These are phyloP conservation scores for Paracanthobrama guichenoti DNA, from an alignment of 2,113 vertebrate genomes.

Conservation along the genomic window DNA sequence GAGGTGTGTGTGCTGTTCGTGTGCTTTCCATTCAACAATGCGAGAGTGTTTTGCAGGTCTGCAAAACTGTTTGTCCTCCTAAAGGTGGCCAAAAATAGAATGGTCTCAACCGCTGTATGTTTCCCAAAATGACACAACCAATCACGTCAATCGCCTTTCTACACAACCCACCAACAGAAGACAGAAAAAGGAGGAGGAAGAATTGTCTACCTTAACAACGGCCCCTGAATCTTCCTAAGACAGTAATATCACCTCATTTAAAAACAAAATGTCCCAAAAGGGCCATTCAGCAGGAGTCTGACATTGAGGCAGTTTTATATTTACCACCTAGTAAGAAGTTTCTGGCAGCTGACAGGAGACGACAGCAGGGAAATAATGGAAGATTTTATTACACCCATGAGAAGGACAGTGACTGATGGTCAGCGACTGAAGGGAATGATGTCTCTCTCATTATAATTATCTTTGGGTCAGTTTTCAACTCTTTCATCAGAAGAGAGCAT, in stretches of 20 bases:
- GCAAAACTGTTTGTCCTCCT: conserved; percentile 24
- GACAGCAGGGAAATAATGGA: conserved; percentile 35
- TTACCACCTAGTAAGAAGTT: conserved; percentile 25
- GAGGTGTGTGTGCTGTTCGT: conserved; percentile 11
- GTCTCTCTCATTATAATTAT: conserved; percentile 40
- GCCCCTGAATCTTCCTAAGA: conserved; percentile 15
- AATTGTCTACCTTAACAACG: not conserved
- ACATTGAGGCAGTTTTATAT: conserved; percentile 40
- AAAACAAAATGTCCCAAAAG: conserved; percentile 36
- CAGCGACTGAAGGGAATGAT: conserved; percentile 10
- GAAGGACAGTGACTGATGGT: conserved; percentile 13
- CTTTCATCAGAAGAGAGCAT: conserved; percentile 2
- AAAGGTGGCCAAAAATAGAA: not conserved
- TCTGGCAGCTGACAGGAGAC: conserved; percentile 34
- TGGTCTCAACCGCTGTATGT: not conserved
- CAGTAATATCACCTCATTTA: conserved; percentile 25
- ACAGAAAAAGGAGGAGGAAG: not conserved
- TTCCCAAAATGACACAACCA: conserved; percentile 10
- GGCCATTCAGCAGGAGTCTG: conserved; percentile 10
- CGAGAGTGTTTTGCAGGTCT: not conserved
- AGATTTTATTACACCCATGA: conserved; percentile 34
- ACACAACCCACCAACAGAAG: not conserved
- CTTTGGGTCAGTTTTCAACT: conserved; percentile 37
- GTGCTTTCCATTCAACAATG: conserved; percentile 41
- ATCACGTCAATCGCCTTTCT: not conserved